These are phyloP conservation scores for Polydrusus pterygomalis DNA, from an alignment of 2,888 invertebrate genomes.

Conservation along the genomic window DNA sequence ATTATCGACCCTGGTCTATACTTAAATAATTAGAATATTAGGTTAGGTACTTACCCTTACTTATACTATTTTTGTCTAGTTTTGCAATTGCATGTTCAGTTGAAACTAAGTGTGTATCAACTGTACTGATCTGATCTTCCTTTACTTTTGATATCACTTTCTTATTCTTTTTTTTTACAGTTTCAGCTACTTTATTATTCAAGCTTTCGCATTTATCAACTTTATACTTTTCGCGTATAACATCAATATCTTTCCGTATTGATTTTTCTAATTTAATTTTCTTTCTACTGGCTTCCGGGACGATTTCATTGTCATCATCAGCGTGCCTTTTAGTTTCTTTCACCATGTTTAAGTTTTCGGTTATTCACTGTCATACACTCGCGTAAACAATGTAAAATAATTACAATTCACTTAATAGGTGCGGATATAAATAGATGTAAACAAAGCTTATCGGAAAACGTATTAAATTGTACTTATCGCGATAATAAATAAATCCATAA, in stretches of 20 bases:
- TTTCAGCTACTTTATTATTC: neutral
- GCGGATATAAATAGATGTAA: conserved; percentile 5
- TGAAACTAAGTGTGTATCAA: neutral
- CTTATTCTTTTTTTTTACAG: neutral
- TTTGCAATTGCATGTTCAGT: neutral
- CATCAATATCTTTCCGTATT: neutral
- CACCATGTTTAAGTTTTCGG: neutral
- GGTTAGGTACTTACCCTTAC: no score
- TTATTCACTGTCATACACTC: neutral
- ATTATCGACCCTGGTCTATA: no score
- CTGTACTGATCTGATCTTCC: neutral
- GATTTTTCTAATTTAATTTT: neutral
- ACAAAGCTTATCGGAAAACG: conserved; percentile 3
- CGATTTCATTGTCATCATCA: neutral
- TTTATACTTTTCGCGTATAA: neutral
- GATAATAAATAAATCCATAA: neutral
- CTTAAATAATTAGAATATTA: no score
- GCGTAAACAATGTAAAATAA: neutral
- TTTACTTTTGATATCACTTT: neutral
- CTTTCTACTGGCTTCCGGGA: neutral
- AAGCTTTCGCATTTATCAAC: neutral
- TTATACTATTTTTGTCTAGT: neutral
- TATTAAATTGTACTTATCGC: neutral
- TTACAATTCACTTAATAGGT: neutral
- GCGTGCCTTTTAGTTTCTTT: neutral